These are phyloP conservation scores for Pelagia noctiluca DNA, from an alignment of 30 jellyfish, hydroid and myxozoan species.

Conservation along the genomic window DNA sequence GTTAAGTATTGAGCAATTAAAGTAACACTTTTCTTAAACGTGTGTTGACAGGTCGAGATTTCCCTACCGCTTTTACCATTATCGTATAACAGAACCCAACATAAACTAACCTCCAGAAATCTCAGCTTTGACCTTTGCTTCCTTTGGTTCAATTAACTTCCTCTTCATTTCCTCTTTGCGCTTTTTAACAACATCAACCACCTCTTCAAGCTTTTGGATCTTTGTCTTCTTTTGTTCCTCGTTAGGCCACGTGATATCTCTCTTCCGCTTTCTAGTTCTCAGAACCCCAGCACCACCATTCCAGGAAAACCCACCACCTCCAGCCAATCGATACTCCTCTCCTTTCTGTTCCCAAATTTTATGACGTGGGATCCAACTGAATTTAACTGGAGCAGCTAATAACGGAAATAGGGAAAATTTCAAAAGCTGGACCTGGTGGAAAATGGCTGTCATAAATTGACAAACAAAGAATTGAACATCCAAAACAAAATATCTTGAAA, in stretches of 20 bases:
- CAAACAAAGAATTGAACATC: too few species aligned
- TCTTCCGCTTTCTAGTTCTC: constrained; percentile 58
- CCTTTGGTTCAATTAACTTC: neutral
- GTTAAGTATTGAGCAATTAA: too few species aligned
- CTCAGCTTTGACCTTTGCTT: constrained; percentile 1
- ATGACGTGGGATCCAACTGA: constrained; percentile 96
- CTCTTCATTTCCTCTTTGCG: constrained; percentile 50
- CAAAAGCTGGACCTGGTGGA: too few species aligned
- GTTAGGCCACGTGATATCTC: constrained; percentile 64
- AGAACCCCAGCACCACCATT: constrained; percentile 42
- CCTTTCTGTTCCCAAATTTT: constrained; percentile 95
- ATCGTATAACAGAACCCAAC: too few species aligned
- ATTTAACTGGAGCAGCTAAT: constrained; percentile 88
- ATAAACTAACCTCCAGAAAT: constrained; percentile 10
- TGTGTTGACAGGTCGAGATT: too few species aligned
- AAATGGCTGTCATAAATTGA: too few species aligned
- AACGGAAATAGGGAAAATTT: neutral
- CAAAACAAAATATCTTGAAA: too few species aligned
- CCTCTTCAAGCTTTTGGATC: constrained; percentile 51
- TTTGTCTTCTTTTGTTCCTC: constrained; percentile 44
- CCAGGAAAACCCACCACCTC: constrained; percentile 97
- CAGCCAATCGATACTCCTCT: constrained; percentile 86
- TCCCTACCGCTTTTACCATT: too few species aligned
- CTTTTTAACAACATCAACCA: constrained; percentile 51
- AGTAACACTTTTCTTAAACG: too few species aligned